Conservation (phyloP, 2,888 invertebrate genomes). For the Leptothorax acervorum region DNA sequence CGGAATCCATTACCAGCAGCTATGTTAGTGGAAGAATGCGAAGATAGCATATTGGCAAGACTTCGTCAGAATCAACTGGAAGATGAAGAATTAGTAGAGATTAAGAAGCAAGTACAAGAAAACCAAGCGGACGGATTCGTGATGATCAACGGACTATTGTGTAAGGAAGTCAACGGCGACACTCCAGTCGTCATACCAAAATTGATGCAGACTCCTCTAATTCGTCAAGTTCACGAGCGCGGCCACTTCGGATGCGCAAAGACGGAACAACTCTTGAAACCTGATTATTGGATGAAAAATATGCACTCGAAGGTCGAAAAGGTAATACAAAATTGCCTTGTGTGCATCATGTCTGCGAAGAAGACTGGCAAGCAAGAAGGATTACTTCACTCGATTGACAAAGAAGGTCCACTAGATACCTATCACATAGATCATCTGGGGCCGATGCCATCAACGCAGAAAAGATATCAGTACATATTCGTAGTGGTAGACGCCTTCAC, state of each 20-base stretch:
- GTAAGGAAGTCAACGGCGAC: neutral
- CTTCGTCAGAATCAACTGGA: neutral
- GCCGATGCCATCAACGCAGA: neutral
- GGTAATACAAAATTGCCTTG: neutral
- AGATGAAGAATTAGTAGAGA: neutral
- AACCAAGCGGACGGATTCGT: neutral
- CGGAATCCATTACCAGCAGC: neutral
- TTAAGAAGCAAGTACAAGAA: neutral
- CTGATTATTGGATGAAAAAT: neutral
- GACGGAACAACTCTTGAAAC: neutral
- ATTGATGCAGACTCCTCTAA: neutral
- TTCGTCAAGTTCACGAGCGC: neutral
- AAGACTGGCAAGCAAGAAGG: conserved; percentile 21
- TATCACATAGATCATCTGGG: conserved; percentile 20
- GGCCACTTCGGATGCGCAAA: neutral
- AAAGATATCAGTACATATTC: conserved; percentile 23
- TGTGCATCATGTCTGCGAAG: neutral
- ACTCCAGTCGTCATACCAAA: conserved; percentile 8
- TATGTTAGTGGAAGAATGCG: neutral
- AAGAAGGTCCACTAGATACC: neutral
- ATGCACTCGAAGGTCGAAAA: neutral
- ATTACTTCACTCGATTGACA: neutral
- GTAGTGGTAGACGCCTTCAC: conserved; percentile 15
- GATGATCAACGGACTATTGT: neutral
- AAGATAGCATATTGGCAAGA: neutral